These are phyloP conservation scores for Zeugodacus cucurbitae DNA, from an alignment of 1,140 invertebrate species.

Conservation along the genomic window DNA sequence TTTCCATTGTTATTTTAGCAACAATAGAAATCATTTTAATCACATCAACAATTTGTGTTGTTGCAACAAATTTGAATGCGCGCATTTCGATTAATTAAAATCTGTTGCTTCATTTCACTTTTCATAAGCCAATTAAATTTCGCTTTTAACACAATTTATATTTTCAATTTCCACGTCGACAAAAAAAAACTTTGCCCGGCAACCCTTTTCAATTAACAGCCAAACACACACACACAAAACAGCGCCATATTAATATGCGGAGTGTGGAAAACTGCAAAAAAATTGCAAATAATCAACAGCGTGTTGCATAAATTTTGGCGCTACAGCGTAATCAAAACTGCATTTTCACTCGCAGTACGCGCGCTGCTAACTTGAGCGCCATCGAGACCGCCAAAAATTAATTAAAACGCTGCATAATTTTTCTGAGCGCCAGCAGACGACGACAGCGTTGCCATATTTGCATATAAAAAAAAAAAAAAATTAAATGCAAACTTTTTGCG, in stretches of 20 bases:
- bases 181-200: background rate
- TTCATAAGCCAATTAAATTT: constrained; percentile 32
- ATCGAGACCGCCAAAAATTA: constrained; percentile 33
- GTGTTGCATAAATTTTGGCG: background rate
- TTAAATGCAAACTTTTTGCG: background rate
- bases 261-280: background rate
- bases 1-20: too few species aligned
- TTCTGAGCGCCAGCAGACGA: background rate
- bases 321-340: background rate
- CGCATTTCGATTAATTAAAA: constrained; percentile 2
- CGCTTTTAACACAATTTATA: background rate
- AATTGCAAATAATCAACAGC: background rate
- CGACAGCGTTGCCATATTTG: too few species aligned
- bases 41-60: too few species aligned
- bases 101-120: constrained; percentile 18
- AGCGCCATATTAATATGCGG: background rate
- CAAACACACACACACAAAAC: background rate
- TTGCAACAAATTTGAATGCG: background rate
- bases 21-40: too few species aligned
- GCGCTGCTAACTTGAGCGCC: background rate
- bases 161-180: background rate
- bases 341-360: background rate
- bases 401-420: constrained; percentile 42
- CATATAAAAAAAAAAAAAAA: too few species aligned
- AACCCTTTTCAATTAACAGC: constrained; percentile 15